Evolutionary conservation across 2,797 vertebrate genomes (phyloP), one percentile per base, ranked within the genome.

Genomic region (Pangasius djambal): DNA sequence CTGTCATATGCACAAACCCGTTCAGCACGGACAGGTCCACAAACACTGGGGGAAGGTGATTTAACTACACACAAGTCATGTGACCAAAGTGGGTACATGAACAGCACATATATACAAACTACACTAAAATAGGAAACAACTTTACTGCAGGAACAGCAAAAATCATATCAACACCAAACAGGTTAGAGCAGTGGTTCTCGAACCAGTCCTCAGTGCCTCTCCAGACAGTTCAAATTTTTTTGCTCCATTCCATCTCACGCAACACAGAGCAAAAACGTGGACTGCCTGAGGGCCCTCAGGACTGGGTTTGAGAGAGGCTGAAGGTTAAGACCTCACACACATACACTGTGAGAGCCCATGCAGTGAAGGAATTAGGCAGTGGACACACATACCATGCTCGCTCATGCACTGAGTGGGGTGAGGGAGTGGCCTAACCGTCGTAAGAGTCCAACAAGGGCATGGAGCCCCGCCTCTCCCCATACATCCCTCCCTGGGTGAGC

Each of bases 321-420:
- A 89, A 74, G 87, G 86, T 90, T 89, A 92, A 77, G 91, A 90
- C 88, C 77, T 87, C 48, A 85, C 77, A 91, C 61, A 89, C 85
- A 88, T 88, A 83, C 40, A 88, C 70, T 63, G 65, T 59, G 87
- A 87, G 90, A 93, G 93, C 93, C 94, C 94, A 94, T 94, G 95
- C 95, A 83, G 91, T 92, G 93, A 88, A 95, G 94, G 88, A 82
- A 93, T 90, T 92, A 94, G 86, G 93, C 94, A 74, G 89, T 91
- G 93, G 92, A 95, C 95, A 95, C 95, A 96, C 96, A 96, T 96
- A 96, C 95, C 96, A 97, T 96, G 96, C 96, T 65, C 91, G 94
- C 93, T 95, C 96, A 96, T 96, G 96, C 96, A 96, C 93, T 95
- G 94, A 94, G 94, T 96, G 93, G 93, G 93, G 90, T 86, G 89